Percentiles rank a stretch among this genome's conserved stretches.
These are phyloP conservation scores for Telmatherina bonti DNA, from an alignment of 2,797 vertebrate species.

Conservation along the genomic window DNA sequence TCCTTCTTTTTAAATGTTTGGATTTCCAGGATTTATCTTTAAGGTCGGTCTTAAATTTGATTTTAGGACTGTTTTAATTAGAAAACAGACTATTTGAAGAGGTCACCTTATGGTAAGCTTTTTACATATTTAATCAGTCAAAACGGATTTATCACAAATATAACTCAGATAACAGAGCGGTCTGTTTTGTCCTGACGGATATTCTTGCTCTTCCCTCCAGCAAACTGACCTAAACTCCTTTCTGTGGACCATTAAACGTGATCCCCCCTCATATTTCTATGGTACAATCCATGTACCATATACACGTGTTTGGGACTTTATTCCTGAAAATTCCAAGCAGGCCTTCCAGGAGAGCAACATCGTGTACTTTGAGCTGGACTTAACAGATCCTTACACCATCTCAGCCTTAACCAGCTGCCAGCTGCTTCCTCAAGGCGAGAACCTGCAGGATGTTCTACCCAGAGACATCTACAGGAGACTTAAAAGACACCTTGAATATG, in stretches of 20 bases:
- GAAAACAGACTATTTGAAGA: neutral
- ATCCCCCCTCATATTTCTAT: slow-evolving; percentile 91
- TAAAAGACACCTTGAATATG: slow-evolving; percentile 89
- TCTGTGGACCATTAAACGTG: slow-evolving; percentile 92
- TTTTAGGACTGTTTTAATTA: neutral
- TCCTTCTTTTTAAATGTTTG: neutral
- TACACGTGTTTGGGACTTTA: slow-evolving; percentile 91
- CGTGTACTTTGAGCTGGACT: slow-evolving; percentile 91
- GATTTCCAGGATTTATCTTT: neutral
- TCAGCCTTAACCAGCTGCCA: slow-evolving; percentile 90
- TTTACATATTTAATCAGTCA: neutral
- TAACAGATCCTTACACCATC: slow-evolving; percentile 90
- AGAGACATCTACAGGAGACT: slow-evolving; percentile 87
- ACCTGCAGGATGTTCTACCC: slow-evolving; percentile 90
- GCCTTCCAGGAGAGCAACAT: slow-evolving; percentile 91
- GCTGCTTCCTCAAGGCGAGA: slow-evolving; percentile 88
- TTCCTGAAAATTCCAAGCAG: slow-evolving; percentile 90
- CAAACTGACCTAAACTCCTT: slow-evolving; percentile 93
- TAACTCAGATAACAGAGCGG: neutral
- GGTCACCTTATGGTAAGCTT: neutral
- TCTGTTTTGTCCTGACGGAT: neutral
- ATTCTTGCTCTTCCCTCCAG: slow-evolving; percentile 55
- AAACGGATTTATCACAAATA: neutral
- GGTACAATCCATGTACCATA: slow-evolving; percentile 92
- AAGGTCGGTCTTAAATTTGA: neutral